These are phyloP conservation scores for Stigmatopora nigra DNA, from an alignment of 2,113 vertebrate genomes.

Conservation along the genomic window DNA sequence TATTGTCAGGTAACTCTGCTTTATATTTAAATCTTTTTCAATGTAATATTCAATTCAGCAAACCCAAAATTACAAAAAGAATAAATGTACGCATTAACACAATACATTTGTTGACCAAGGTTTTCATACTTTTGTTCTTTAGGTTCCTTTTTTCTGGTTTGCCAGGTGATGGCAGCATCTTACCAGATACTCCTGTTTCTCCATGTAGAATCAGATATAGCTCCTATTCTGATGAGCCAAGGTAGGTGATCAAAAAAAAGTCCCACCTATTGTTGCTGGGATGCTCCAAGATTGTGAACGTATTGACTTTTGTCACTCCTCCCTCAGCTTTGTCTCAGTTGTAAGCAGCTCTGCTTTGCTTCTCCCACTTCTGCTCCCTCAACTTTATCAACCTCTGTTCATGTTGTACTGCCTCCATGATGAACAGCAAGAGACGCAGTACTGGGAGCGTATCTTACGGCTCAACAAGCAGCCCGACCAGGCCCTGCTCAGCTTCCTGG, in stretches of 20 bases:
- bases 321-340: slow-evolving; percentile 50
- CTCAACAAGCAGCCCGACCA: slow-evolving; percentile 88
- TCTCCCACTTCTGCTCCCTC: slow-evolving; percentile 85
- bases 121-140: slow-evolving; percentile 3
- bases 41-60: no score
- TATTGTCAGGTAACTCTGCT: slow-evolving; percentile 76
- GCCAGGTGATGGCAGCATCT: slow-evolving; percentile 84
- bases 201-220: slow-evolving; percentile 14
- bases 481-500: slow-evolving; percentile 84
- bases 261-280: background rate
- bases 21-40: no score
- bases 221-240: slow-evolving; percentile 33
- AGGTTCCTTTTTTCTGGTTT: slow-evolving; percentile 95
- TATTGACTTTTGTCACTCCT: background rate
- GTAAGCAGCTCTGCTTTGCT: slow-evolving; percentile 84
- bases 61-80: no score
- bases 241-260: slow-evolving; percentile 13
- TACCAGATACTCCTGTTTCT: slow-evolving; percentile 66
- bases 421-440: slow-evolving; percentile 81
- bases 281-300: background rate
- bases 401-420: slow-evolving; percentile 88
- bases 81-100: no score
- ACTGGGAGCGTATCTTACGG: slow-evolving; percentile 86
- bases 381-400: slow-evolving; percentile 92
- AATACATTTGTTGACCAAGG: no score